phyloP scores from a whole-genome alignment of 1,140 invertebrate genomes.

The Formica selysi region DNA sequence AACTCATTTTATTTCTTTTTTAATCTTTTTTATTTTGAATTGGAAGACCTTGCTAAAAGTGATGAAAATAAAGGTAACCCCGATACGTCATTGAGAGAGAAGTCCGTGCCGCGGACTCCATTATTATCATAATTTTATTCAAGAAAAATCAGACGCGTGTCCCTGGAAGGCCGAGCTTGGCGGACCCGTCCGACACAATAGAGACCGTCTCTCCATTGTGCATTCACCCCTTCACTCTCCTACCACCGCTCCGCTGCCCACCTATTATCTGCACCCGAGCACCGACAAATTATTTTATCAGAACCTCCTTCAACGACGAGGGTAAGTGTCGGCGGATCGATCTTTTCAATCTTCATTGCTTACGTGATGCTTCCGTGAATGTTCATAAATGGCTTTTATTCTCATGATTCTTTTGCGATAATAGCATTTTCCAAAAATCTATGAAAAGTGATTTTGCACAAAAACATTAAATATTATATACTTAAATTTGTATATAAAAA shows the following conservation, averaged over 20 bases:
- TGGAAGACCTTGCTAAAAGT: slow-evolving; percentile 32
- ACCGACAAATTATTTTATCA: slow-evolving; percentile 75
- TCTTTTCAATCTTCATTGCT: slow-evolving; percentile 62
- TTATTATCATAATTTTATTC: slow-evolving; percentile 85
- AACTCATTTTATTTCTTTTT: not conserved
- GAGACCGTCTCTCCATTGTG: slow-evolving; percentile 71
- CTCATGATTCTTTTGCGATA: not conserved
- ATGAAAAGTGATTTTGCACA: not conserved
- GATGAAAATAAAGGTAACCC: slow-evolving; percentile 75
- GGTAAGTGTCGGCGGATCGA: slow-evolving; percentile 67
- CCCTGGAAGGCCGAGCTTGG: slow-evolving; percentile 69
- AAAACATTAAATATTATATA: not conserved
- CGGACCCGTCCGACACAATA: slow-evolving; percentile 73
- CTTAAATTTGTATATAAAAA: not conserved
- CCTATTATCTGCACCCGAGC: slow-evolving; percentile 72
- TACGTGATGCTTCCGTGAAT: slow-evolving; percentile 17
- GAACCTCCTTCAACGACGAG: slow-evolving; percentile 46
- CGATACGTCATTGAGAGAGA: slow-evolving; percentile 46
- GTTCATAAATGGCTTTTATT: slow-evolving; percentile 23
- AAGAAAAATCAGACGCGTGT: slow-evolving; percentile 83
- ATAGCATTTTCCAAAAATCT: not conserved
- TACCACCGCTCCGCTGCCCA: slow-evolving; percentile 48
- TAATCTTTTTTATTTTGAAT: slow-evolving; percentile 8
- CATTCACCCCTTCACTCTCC: slow-evolving; percentile 60
- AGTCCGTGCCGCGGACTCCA: slow-evolving; percentile 45